A percentile compares a stretch with the other conserved stretches of the same genome.
phyloP scores from a whole-genome alignment of 2,113 vertebrate genomes.

The Zapornia atra region DNA sequence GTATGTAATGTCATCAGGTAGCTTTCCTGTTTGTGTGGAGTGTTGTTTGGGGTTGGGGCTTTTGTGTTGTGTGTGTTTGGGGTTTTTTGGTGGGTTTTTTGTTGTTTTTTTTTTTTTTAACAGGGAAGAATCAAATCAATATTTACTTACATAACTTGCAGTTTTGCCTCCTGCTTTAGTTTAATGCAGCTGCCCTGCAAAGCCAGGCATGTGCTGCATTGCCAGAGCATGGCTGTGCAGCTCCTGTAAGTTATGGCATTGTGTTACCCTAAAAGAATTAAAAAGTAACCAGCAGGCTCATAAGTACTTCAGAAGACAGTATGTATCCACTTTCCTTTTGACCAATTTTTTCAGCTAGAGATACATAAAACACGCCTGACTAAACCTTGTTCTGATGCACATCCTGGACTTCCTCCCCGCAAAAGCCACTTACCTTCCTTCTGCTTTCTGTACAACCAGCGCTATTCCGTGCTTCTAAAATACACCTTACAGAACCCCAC shows the following conservation, averaged over 20 bases:
- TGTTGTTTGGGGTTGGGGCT: no score
- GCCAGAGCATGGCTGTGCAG: accelerated
- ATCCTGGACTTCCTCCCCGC: background rate
- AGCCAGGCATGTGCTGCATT: background rate
- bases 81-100: no score
- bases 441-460: background rate
- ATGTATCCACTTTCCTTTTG: background rate
- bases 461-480: accelerated
- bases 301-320: background rate
- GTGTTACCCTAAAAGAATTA: background rate
- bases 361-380: accelerated
- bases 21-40: background rate
- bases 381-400: background rate
- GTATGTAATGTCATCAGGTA: background rate
- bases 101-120: background rate
- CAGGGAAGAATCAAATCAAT: background rate
- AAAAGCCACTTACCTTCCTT: background rate
- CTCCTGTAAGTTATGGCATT: accelerated
- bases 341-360: background rate
- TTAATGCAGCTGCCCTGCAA: background rate
- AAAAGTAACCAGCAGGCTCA: background rate
- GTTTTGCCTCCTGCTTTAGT: background rate
- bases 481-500: background rate
- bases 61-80: no score
- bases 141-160: background rate